Conservation (phyloP, 2,888 invertebrate species). For the Dione juno region DNA sequence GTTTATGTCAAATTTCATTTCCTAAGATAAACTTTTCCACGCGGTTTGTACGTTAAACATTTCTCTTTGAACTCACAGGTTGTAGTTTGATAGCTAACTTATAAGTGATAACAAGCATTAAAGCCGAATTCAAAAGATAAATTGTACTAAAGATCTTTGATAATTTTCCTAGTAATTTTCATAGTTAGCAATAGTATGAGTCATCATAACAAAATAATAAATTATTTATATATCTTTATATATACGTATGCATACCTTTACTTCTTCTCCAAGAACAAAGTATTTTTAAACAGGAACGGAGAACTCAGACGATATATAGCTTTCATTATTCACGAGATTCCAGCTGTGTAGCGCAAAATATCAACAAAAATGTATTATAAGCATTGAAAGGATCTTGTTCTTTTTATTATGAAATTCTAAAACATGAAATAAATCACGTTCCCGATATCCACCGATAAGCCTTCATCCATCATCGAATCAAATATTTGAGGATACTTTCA, state of each 20-base stretch:
- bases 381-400: slow-evolving; percentile 1
- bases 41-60: not conserved
- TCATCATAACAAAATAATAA: too few species aligned
- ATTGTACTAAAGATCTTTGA: too few species aligned
- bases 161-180: too few species aligned
- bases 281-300: too few species aligned
- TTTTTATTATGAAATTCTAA: slow-evolving; percentile 10
- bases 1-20: slow-evolving; percentile 4
- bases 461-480: slow-evolving; percentile 24
- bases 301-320: not conserved
- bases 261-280: too few species aligned
- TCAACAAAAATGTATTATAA: not conserved
- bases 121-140: not conserved
- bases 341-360: not conserved
- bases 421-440: slow-evolving; percentile 7
- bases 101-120: not conserved
- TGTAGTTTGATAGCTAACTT: not conserved
- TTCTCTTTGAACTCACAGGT: not conserved
- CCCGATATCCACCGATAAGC: slow-evolving; percentile 17
- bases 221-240: too few species aligned
- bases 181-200: too few species aligned
- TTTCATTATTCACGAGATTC: not conserved
- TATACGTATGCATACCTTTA: too few species aligned
- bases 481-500: slow-evolving; percentile 15
- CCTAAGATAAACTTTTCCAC: not conserved